Evolutionary conservation across 2,797 vertebrate species (phyloP), one percentile per base, ranked within the genome.

Genomic region (Pelochelys cantorii): DNA sequence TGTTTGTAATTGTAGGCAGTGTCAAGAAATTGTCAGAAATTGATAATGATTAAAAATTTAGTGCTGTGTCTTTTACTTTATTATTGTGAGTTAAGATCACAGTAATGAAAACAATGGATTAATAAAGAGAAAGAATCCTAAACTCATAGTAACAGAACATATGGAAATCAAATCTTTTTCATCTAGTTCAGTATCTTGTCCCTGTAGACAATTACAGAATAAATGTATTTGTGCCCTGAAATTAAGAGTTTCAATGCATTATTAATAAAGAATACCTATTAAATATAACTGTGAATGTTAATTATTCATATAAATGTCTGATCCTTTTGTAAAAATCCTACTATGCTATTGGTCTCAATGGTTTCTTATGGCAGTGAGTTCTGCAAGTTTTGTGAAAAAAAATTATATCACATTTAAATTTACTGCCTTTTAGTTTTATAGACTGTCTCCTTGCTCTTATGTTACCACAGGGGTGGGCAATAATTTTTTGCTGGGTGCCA

Each of bases 371-470:
- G n/a, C 22, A 75, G 12, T 79, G 9, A 89, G 12, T 31, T 71
- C 84, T 27, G 84, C 89, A 94, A n/a, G 53, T 53, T 84, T n/a
- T n/a, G n/a, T n/a, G n/a, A 5, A 17, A 12, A 54, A 48, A 52
- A 88, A 88, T 27, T 62, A 1, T 74, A 0, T 34, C 25, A 20
- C 18, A 83, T 83, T 31, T 71, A 29, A 85, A 90, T 86, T 23
- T 12, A 0, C 2, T 52, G 10, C 20, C 1, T 84, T 78, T 78
- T n/a, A 2, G 1, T 56, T 86, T 89, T 78, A 82, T 85, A 34
- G 17, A 12, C 7, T 87, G 27, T 84, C 34, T 13, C 81, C 34
- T 80, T 75, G 55, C 87, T 55, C 25, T 59, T 92, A 10, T 34
- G 4, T 57, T 75, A 79, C 42, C 42, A 42, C 42, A 42, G 42